Conservation (phyloP, 2,888 invertebrate species). For the Sarcophaga caerulescens region DNA sequence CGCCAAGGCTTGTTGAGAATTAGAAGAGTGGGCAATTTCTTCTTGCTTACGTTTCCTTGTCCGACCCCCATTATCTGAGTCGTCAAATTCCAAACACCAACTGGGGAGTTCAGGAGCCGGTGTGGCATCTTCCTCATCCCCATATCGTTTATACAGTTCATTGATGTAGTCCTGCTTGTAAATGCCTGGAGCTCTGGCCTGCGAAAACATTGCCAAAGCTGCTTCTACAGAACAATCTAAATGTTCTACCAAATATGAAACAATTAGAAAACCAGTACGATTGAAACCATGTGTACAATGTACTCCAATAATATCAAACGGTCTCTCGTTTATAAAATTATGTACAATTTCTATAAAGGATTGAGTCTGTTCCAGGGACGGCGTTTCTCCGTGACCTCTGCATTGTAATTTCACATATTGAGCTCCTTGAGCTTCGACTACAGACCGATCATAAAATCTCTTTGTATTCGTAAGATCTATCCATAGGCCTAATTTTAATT, state of each 20-base stretch:
- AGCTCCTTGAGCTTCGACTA: slow-evolving; percentile 88
- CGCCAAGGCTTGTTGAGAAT: slow-evolving; percentile 71
- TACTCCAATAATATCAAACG: slow-evolving; percentile 87
- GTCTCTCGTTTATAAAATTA: slow-evolving; percentile 89
- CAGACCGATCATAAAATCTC: slow-evolving; percentile 93
- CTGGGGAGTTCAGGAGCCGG: slow-evolving; percentile 90
- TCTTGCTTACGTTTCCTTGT: slow-evolving; percentile 72
- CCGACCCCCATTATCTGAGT: slow-evolving; percentile 65
- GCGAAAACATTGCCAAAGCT: slow-evolving; percentile 89
- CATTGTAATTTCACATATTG: slow-evolving; percentile 94
- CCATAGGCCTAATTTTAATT: slow-evolving; percentile 96
- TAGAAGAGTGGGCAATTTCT: slow-evolving; percentile 69
- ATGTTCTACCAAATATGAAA: slow-evolving; percentile 93
- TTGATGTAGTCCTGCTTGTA: slow-evolving; percentile 97
- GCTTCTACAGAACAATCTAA: slow-evolving; percentile 92
- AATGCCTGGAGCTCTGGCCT: slow-evolving; percentile 92
- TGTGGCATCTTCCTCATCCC: slow-evolving; percentile 87
- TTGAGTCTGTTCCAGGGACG: slow-evolving; percentile 90
- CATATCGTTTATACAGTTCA: slow-evolving; percentile 92
- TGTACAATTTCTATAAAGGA: slow-evolving; percentile 91
- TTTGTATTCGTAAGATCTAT: slow-evolving; percentile 97
- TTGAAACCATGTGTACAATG: slow-evolving; percentile 99
- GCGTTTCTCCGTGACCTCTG: slow-evolving; percentile 95
- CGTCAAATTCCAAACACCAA: slow-evolving; percentile 89
- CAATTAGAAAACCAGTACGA: slow-evolving; percentile 96